Conservation (phyloP, 2,113 vertebrate species). For the Bos indicus region DNA sequence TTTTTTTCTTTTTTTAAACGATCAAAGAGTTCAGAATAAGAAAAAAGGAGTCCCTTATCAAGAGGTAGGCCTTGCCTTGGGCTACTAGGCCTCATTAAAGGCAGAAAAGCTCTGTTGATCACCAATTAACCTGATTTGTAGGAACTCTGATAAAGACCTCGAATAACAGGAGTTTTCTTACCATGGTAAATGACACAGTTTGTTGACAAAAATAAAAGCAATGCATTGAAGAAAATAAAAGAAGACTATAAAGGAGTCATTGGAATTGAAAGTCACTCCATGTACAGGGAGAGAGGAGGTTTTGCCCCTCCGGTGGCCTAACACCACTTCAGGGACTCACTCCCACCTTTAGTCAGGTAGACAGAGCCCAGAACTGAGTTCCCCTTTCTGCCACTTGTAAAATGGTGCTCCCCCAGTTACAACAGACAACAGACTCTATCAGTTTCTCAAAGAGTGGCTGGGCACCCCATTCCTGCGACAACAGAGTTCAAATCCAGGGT, state of each 20-base stretch:
- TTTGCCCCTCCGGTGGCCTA: slow-evolving; percentile 63
- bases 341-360: slow-evolving; percentile 41
- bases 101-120: slow-evolving; percentile 95
- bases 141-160: slow-evolving; percentile 92
- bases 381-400: slow-evolving; percentile 65
- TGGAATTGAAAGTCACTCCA: slow-evolving; percentile 77
- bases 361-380: slow-evolving; percentile 56
- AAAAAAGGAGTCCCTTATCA: slow-evolving; percentile 88
- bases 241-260: slow-evolving; percentile 80
- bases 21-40: slow-evolving; percentile 93
- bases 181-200: slow-evolving; percentile 86
- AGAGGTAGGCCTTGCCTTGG: slow-evolving; percentile 91
- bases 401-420: slow-evolving; percentile 33
- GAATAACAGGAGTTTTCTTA: slow-evolving; percentile 86
- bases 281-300: slow-evolving; percentile 64
- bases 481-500: not conserved
- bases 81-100: slow-evolving; percentile 95
- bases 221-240: slow-evolving; percentile 78
- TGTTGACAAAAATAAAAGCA: slow-evolving; percentile 87
- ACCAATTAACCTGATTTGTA: slow-evolving; percentile 99
- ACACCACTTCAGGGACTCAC: slow-evolving; percentile 31
- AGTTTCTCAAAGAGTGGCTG: slow-evolving; percentile 63
- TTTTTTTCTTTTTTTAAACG: slow-evolving; percentile 75
- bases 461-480: slow-evolving; percentile 22
- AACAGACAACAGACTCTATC: slow-evolving; percentile 65